These are phyloP conservation scores for Pollenia griseotomentosa DNA, from an alignment of 2,888 invertebrate species.

Conservation along the genomic window DNA sequence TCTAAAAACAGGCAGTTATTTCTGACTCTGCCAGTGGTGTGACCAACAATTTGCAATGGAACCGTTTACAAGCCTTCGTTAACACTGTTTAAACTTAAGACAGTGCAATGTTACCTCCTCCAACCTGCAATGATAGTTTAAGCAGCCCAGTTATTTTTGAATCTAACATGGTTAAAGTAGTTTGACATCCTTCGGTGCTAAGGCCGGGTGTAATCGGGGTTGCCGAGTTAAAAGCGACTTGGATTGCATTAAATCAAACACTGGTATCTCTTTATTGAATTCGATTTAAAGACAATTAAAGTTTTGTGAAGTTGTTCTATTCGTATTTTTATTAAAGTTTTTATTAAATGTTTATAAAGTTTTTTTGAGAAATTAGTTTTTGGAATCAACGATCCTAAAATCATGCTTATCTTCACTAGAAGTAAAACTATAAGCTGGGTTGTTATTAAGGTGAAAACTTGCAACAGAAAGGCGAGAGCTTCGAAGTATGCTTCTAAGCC, in stretches of 20 bases:
- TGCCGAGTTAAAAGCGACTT: conserved; percentile 77
- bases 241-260: conserved; percentile 77
- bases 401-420: too few species aligned
- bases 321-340: too few species aligned
- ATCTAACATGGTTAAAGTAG: conserved; percentile 77
- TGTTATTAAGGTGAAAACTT: too few species aligned
- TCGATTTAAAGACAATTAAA: too few species aligned
- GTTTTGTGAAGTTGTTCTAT: too few species aligned
- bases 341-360: too few species aligned
- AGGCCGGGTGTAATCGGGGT: conserved; percentile 75
- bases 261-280: conserved; percentile 62
- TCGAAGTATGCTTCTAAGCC: too few species aligned
- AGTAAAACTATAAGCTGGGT: too few species aligned
- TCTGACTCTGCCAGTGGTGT: conserved; percentile 74
- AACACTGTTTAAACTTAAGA: conserved; percentile 74
- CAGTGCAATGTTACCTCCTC: conserved; percentile 66
- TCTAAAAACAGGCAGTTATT: not conserved
- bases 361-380: too few species aligned
- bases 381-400: too few species aligned
- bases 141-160: conserved; percentile 81
- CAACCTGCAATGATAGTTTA: conserved; percentile 82
- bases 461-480: too few species aligned
- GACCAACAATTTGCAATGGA: conserved; percentile 73
- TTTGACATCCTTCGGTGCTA: conserved; percentile 63
- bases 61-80: conserved; percentile 75